These are phyloP conservation scores for Hyppa rectilinea DNA, from an alignment of 2,888 invertebrate genomes.

Conservation along the genomic window DNA sequence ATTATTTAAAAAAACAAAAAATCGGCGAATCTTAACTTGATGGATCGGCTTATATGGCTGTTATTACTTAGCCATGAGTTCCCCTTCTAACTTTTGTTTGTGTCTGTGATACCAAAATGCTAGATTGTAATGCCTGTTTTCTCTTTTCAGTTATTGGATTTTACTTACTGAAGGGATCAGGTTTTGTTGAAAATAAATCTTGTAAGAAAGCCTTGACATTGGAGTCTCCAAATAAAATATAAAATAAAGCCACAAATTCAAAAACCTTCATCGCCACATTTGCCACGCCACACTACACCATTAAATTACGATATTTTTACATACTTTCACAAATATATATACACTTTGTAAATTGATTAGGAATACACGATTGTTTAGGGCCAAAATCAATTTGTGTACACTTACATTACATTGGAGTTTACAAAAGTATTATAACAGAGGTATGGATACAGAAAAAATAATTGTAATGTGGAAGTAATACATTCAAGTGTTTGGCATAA, in stretches of 20 bases:
- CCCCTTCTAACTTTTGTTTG: too few species aligned
- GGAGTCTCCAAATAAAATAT: not conserved
- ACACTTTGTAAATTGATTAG: slow-evolving; percentile 17
- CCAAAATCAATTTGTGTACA: slow-evolving; percentile 13
- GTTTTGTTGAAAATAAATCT: not conserved
- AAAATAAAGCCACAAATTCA: not conserved
- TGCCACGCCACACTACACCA: not conserved
- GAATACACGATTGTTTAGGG: not conserved
- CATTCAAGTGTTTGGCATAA: not conserved
- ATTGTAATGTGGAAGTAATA: not conserved
- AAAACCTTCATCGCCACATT: slow-evolving; percentile 15
- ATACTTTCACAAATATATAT: slow-evolving; percentile 1
- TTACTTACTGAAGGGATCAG: slow-evolving; percentile 17
- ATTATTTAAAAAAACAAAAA: too few species aligned
- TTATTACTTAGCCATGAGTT: too few species aligned
- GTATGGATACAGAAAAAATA: not conserved
- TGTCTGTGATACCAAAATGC: too few species aligned
- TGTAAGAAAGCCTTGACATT: not conserved
- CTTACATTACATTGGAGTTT: not conserved
- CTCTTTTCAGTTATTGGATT: too few species aligned
- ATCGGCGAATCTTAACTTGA: too few species aligned
- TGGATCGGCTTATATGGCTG: too few species aligned
- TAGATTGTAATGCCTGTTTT: too few species aligned
- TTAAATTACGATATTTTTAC: slow-evolving; percentile 2
- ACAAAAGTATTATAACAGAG: not conserved